A percentile compares a stretch with the other conserved stretches of the same genome.
Evolutionary conservation across 2,797 vertebrate species (phyloP).

Genomic region (Helostoma temminkii): DNA sequence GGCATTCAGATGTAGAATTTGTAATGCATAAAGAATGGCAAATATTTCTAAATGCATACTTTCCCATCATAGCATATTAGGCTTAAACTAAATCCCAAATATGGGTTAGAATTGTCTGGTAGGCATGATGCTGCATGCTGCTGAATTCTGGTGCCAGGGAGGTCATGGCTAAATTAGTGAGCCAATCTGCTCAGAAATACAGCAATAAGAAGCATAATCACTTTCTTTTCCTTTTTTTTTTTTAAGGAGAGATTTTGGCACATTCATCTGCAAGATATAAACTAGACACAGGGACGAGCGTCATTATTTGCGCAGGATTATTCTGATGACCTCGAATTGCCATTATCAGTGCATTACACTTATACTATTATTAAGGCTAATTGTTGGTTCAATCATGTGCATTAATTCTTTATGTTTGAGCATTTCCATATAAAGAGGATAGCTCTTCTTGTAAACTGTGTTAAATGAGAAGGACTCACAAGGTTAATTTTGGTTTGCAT

Average conservation of each 20-base stretch:
- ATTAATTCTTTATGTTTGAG: slow-evolving; percentile 13
- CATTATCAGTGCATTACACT: slow-evolving; percentile 4
- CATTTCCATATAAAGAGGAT: background rate
- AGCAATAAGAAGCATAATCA: slow-evolving; percentile 11
- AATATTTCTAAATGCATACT: slow-evolving; percentile 23
- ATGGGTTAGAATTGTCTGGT: slow-evolving; percentile 55
- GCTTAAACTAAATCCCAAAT: slow-evolving; percentile 49
- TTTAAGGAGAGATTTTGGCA: background rate
- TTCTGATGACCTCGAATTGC: background rate
- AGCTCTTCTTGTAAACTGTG: slow-evolving; percentile 4
- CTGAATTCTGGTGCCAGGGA: slow-evolving; percentile 44
- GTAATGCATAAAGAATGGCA: slow-evolving; percentile 7
- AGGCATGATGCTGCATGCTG: slow-evolving; percentile 38
- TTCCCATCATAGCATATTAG: slow-evolving; percentile 39
- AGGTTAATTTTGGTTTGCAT: slow-evolving; percentile 28
- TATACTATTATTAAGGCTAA: background rate
- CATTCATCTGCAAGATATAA: background rate
- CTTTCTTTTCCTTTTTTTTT: background rate
- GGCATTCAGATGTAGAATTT: slow-evolving; percentile 20
- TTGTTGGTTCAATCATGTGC: background rate
- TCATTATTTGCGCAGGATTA: slow-evolving; percentile 3
- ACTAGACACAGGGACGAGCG: background rate
- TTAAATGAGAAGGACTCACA: slow-evolving; percentile 9
- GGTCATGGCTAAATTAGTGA: slow-evolving; percentile 56
- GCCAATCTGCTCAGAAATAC: slow-evolving; percentile 47